These are phyloP conservation scores for Caenorhabditis sulstoni DNA, from an alignment of 2,888 invertebrate genomes.

Conservation along the genomic window DNA sequence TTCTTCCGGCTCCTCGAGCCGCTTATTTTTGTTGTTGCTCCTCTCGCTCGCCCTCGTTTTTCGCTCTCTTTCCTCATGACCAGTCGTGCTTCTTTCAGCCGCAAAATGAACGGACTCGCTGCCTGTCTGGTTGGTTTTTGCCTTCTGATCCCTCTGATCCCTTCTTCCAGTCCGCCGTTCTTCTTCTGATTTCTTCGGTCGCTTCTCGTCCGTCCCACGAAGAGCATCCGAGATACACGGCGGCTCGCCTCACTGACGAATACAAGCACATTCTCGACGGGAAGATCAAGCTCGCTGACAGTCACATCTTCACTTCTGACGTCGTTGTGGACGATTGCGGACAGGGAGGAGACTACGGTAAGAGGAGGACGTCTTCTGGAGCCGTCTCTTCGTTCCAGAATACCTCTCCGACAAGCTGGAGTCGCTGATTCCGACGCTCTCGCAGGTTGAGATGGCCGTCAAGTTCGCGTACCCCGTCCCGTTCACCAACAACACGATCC, in stretches of 20 bases:
- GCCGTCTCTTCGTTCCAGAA: constrained; percentile 3
- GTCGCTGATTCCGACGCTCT: constrained; percentile 28
- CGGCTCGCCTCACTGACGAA: constrained; percentile 33
- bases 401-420: constrained; percentile 41
- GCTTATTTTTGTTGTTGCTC: constrained; percentile 32
- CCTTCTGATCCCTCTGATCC: neutral
- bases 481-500: constrained; percentile 47
- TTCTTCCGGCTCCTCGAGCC: neutral
- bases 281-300: constrained; percentile 31
- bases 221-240: constrained; percentile 53
- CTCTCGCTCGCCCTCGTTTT: constrained; percentile 3
- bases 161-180: neutral
- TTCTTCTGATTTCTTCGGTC: neutral
- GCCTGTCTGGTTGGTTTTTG: neutral
- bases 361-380: neutral
- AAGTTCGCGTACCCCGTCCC: constrained; percentile 53
- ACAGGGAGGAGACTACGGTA: constrained; percentile 43
- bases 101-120: too few species aligned
- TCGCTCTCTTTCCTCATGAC: constrained; percentile 12
- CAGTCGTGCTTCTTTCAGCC: constrained; percentile 2
- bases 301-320: constrained; percentile 36
- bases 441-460: constrained; percentile 20
- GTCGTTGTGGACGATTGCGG: constrained; percentile 38
- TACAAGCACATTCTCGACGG: constrained; percentile 50
- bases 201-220: constrained; percentile 14